Evolutionary conservation across 1,140 invertebrate species (phyloP).

Genomic region (Musca domestica): DNA sequence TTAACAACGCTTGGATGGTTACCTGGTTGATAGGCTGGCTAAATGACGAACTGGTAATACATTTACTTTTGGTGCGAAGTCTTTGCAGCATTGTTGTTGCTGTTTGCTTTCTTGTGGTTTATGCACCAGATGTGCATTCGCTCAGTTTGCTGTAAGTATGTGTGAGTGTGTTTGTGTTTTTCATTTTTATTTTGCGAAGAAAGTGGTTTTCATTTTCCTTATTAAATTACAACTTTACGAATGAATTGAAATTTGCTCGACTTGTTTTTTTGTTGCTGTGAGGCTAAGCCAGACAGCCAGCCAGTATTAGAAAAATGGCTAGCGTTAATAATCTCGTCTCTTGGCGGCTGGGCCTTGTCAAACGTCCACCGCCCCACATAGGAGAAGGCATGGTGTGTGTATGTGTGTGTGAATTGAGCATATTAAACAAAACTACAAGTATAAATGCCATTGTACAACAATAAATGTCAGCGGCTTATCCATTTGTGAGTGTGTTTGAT

Average conservation of each 20-base stretch:
- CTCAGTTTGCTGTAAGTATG: background rate
- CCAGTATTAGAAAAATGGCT: no score
- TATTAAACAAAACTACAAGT: background rate
- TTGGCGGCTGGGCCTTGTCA: background rate
- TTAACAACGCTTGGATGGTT: conserved; percentile 3
- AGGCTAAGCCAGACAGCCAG: no score
- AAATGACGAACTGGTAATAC: no score
- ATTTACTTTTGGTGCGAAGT: background rate
- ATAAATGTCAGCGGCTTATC: no score
- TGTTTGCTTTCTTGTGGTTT: conserved; percentile 9
- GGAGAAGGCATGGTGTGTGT: background rate
- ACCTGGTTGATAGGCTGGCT: background rate
- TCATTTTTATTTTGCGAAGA: conserved; percentile 48
- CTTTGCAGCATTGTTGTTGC: background rate
- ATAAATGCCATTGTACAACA: background rate
- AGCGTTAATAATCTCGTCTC: no score
- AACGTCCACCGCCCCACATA: background rate
- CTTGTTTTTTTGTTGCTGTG: background rate
- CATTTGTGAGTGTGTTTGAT: no score
- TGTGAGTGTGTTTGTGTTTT: background rate
- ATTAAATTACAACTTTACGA: conserved; percentile 20
- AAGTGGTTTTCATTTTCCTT: conserved; percentile 36
- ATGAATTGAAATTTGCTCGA: conserved; percentile 16
- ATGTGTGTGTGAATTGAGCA: background rate
- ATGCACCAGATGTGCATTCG: conserved; percentile 23